Conservation (phyloP, 2,113 vertebrate species). For the Gulo gulo region DNA sequence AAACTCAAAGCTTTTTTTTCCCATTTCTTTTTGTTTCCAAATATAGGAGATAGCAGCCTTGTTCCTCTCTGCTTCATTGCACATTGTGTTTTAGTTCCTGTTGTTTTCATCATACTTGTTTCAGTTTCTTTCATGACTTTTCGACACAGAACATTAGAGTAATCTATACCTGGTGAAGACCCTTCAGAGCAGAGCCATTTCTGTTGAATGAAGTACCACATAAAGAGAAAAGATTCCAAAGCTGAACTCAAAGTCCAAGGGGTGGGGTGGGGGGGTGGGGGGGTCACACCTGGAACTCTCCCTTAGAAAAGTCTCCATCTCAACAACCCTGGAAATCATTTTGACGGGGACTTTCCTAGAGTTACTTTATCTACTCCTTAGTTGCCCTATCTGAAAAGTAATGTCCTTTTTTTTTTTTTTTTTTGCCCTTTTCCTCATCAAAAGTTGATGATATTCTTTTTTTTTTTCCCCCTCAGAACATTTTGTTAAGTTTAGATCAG, state of each 20-base stretch:
- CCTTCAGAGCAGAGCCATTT: background rate
- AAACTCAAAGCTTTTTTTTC: background rate
- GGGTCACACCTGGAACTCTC: background rate
- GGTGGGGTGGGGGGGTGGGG: background rate
- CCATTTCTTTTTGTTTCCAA: background rate
- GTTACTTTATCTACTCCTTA: background rate
- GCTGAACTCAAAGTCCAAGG: background rate
- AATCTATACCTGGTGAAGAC: background rate
- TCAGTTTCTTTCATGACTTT: background rate
- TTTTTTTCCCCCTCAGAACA: accelerated
- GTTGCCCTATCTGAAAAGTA: background rate
- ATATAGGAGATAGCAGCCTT: background rate
- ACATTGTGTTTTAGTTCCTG: background rate
- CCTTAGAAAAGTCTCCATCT: background rate
- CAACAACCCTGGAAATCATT: background rate
- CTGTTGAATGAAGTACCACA: background rate
- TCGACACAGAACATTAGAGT: background rate
- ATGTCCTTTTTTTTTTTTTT: background rate
- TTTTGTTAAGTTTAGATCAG: accelerated
- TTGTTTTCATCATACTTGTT: background rate
- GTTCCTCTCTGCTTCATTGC: background rate
- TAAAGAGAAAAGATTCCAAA: background rate
- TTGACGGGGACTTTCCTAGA: background rate
- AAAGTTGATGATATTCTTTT: background rate
- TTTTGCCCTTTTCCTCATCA: background rate